Percentiles rank a stretch among this genome's conserved stretches.
phyloP scores from a whole-genome alignment of 2,888 invertebrate species.

The Diplazon laetatorius region DNA sequence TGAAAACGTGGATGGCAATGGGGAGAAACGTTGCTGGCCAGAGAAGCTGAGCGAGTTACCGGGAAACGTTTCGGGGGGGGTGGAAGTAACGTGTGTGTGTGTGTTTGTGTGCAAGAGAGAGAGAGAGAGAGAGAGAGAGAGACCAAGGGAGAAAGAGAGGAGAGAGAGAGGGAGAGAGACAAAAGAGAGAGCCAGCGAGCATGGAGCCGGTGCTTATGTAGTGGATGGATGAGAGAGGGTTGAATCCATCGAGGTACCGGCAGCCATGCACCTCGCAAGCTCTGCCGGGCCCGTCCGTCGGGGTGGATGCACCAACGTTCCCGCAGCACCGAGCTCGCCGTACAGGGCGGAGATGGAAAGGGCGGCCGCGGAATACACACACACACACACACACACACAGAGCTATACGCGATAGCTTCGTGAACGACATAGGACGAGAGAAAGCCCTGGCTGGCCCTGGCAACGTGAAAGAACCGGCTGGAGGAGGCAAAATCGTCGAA shows the following conservation, averaged over 20 bases:
- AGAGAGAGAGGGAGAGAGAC: slow-evolving; percentile 32
- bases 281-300: slow-evolving; percentile 54
- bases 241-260: slow-evolving; percentile 51
- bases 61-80: slow-evolving; percentile 17
- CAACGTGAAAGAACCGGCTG: slow-evolving; percentile 37
- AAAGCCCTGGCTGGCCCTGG: slow-evolving; percentile 55
- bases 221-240: slow-evolving; percentile 38
- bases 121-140: slow-evolving; percentile 31
- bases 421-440: slow-evolving; percentile 47
- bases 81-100: too few species aligned
- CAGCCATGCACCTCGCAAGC: slow-evolving; percentile 59
- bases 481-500: slow-evolving; percentile 29
- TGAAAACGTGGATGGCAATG: slow-evolving; percentile 34
- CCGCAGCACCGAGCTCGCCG: slow-evolving; percentile 37
- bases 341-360: slow-evolving; percentile 20
- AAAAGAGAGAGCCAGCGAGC: slow-evolving; percentile 31
- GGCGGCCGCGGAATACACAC: slow-evolving; percentile 25
- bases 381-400: too few species aligned
- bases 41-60: slow-evolving; percentile 22
- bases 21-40: slow-evolving; percentile 29
- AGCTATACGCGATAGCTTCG: slow-evolving; percentile 37
- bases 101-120: too few species aligned
- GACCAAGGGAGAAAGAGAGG: slow-evolving; percentile 21
- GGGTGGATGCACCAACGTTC: slow-evolving; percentile 58
- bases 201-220: slow-evolving; percentile 62